Evolutionary conservation across 2,888 invertebrate genomes (phyloP), one percentile per base, ranked within the genome.

Genomic region (Erebia epiphron): DNA sequence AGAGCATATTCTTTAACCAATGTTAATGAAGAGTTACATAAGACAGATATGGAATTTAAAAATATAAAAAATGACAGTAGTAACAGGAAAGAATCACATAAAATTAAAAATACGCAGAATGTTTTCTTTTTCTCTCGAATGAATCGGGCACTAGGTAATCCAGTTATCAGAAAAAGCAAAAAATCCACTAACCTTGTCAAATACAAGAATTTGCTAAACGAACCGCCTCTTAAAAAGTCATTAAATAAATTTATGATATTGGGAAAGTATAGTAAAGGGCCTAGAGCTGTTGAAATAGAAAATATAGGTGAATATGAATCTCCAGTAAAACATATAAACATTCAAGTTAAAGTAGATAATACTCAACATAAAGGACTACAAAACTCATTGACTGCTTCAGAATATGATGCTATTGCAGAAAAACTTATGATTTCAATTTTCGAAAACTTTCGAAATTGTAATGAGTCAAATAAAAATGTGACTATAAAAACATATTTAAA

Each of bases 171-270:
- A 61, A 84, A 77, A 64, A 91, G 91, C 70, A 88, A 77, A 43
- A 92, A 92, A 70, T 91, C 86, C 0, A 92, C 91, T 0, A 91
- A 92, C 75, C 73, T 92, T 52, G 83, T 88, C 0, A 91, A 88
- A 76, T 92, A 91, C 68, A 86, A 79, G 75, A 92, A 92, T 76
- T 26, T 81, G 1, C 67, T 72, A 1, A 73, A 77, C 0, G 92
- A 92, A 78, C 91, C 92, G 0, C 78, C 82, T 3, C 78, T 92
- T 11, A 82, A 77, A 70, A 80, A 74, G 54, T 87, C 87, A 0
- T 69, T 85, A 0, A 86, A 84, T 64, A 86, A 82, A 74, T 86
- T 83, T 54, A 83, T 89, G 83, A 74, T 91, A 7, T 77, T 90
- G 21, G 81, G 81, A 1, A 86, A 83, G 73, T 78, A 83, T 73